Percentiles rank a stretch among this genome's conserved stretches.
Conservation (phyloP, 1,140 invertebrate species). For the Megalopta genalis region DNA sequence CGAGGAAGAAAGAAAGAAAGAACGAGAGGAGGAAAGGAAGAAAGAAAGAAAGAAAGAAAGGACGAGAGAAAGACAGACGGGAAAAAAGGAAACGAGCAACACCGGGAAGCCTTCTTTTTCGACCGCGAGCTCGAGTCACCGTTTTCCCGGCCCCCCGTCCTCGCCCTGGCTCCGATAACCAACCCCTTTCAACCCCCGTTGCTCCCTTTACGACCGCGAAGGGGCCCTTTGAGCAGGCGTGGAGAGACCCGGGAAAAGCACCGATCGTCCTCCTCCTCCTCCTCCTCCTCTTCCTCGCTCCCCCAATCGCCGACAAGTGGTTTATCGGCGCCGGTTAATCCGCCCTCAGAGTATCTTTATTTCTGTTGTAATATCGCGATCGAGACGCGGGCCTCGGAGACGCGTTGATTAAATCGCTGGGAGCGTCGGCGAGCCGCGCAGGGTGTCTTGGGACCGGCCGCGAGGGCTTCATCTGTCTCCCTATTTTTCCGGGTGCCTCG, state of each 20-base stretch:
- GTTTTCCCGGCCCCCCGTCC: not conserved
- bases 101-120: conserved; percentile 3
- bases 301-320: not conserved
- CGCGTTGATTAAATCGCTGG: conserved; percentile 14
- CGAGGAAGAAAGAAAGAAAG: conserved; percentile 1
- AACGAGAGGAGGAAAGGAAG: no score
- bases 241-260: not conserved
- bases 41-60: no score
- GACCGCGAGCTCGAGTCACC: not conserved
- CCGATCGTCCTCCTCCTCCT: not conserved
- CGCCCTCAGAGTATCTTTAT: conserved; percentile 8
- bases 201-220: not conserved
- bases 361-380: conserved; percentile 11
- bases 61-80: no score
- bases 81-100: conserved; percentile 19
- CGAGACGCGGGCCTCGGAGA: not conserved
- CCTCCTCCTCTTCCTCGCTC: not conserved
- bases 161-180: conserved; percentile 3
- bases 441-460: not conserved
- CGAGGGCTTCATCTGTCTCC: not conserved
- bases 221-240: conserved; percentile 3
- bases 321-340: conserved; percentile 20
- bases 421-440: not conserved
- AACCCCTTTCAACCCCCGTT: not conserved
- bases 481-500: not conserved